Conservation (phyloP, 2,888 invertebrate genomes). For the Gasteruption jaculator region DNA sequence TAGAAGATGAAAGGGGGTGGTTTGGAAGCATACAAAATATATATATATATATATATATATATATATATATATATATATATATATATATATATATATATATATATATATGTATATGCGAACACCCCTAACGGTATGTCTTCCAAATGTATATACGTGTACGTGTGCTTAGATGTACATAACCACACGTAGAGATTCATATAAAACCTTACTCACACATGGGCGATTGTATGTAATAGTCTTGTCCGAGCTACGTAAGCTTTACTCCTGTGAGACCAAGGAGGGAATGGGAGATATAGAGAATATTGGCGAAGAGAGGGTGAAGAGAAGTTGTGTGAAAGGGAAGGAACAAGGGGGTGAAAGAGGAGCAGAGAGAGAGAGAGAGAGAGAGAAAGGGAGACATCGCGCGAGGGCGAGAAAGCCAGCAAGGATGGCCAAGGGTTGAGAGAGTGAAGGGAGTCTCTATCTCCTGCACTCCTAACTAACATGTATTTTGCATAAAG, state of each 20-base stretch:
- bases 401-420: conserved; percentile 1
- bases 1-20: conserved; percentile 16
- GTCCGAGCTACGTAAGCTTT: conserved; percentile 29
- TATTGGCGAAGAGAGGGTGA: conserved; percentile 12
- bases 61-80: conserved; percentile 8
- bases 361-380: conserved; percentile 23
- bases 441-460: conserved; percentile 31
- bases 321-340: conserved; percentile 12
- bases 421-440: conserved; percentile 16
- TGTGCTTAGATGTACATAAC: conserved; percentile 14
- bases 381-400: conserved; percentile 3
- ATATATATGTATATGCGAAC: conserved; percentile 4
- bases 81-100: conserved; percentile 17
- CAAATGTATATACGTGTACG: background rate
- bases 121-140: no score
- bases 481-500: conserved; percentile 52
- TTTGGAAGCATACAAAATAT: conserved; percentile 3
- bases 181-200: no score
- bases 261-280: conserved; percentile 17
- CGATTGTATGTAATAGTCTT: conserved; percentile 23
- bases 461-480: conserved; percentile 50
- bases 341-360: conserved; percentile 14
- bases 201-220: no score
- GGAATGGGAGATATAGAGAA: conserved; percentile 6
- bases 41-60: conserved; percentile 15